Conservation (phyloP, 2,888 invertebrate genomes). For the Aporophyla nigra region DNA sequence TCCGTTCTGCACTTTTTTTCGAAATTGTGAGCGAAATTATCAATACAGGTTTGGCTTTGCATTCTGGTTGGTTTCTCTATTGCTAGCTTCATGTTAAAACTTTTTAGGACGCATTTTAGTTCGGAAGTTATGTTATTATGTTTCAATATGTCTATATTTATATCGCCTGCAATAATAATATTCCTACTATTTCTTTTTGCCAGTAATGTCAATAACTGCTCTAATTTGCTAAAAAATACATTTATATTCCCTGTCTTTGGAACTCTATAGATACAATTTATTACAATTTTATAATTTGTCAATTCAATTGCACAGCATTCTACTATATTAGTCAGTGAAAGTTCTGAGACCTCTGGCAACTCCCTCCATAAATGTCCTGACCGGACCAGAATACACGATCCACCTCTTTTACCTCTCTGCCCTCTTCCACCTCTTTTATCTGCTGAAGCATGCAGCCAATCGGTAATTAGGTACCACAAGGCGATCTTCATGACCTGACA, state of each 20-base stretch:
- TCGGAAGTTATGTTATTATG: not conserved
- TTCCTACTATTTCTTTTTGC: no score
- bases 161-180: no score
- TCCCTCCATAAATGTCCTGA: not conserved
- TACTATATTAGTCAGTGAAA: not conserved
- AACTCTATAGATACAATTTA: slow-evolving; percentile 5
- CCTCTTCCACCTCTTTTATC: not conserved
- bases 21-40: not conserved
- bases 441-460: not conserved
- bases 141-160: no score
- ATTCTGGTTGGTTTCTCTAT: not conserved
- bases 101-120: not conserved
- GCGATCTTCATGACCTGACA: not conserved
- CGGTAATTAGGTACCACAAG: not conserved
- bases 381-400: not conserved
- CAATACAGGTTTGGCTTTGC: not conserved
- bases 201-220: not conserved
- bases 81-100: not conserved
- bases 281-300: not conserved
- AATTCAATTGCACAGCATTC: slow-evolving; percentile 6
- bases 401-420: slow-evolving; percentile 4
- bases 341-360: not conserved
- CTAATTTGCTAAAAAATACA: slow-evolving; percentile 3
- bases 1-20: not conserved
- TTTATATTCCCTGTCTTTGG: slow-evolving; percentile 1